Evolutionary conservation across 2,888 invertebrate species (phyloP), one percentile per base, ranked within the genome.

Genomic region (Papilio protenor): DNA sequence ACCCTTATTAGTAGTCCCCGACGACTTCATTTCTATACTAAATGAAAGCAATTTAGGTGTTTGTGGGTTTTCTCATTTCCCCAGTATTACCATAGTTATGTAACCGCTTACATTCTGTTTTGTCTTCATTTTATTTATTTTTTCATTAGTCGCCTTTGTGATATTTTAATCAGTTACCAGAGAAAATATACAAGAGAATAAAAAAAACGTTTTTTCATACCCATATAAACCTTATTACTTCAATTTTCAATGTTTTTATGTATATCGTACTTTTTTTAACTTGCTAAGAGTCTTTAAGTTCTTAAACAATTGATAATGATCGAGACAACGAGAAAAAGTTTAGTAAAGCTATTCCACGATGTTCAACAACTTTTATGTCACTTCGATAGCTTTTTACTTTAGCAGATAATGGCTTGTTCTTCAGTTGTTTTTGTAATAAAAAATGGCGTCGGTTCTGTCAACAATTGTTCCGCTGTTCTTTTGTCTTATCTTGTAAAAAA

Each of bases 21-120:
- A 27, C 49, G 71, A 52, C 71, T 52, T 71, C 27, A 49, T 71
- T 71, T 71, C 49, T 71, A 52, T 71, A 71, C 49, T 12, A 71
- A 71, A 71, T 71, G 71, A 71, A 71, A 49, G 18, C 71, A 52
- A 52, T 71, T 71, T 71, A 27, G 23, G 23, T 14, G 49, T 71
- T 71, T 52, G 71, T 49, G 23, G 49, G 71, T 71, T 71, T 49
- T 47, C 27, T 49, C 71, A 47, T 47, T 71, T 71, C 27, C 16
- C 49, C 16, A 27, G 27, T 52, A 71, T 71, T 52, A 27, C 18
- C 71, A 49, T 11, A 52, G 52, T 49, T 71, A 49, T 71, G 23
- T 47, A 18, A 23, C 27, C 21, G 27, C 27, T 49, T 27, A 52
- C 49, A 23, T 71, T 71, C 14, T 71, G 27, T 71, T 71, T 45